Conservation (phyloP, 2,113 vertebrate species). For the Phyllostomus discolor region DNA sequence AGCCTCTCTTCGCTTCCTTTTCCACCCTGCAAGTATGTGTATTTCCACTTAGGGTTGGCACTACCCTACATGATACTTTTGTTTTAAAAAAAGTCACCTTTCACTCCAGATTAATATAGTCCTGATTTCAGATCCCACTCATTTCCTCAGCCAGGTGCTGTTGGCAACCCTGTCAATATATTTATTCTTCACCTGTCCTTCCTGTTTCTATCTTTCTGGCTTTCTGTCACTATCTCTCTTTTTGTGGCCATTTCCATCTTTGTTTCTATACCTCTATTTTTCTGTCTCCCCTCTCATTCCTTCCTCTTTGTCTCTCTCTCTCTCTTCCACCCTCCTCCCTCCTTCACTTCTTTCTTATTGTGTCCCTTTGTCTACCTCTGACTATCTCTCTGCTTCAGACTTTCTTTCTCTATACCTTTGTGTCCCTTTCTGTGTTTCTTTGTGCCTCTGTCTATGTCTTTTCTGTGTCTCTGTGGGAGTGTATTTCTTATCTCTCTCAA, state of each 20-base stretch:
- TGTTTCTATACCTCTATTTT: not conserved
- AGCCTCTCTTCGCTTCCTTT: not conserved
- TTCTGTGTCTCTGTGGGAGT: not conserved
- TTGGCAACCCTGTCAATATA: not conserved
- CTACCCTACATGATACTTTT: not conserved
- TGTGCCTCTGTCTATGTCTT: not conserved
- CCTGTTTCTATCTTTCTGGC: not conserved
- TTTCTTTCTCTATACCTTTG: not conserved
- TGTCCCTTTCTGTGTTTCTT: not conserved
- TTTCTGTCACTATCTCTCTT: not conserved
- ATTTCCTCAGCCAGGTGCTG: not conserved
- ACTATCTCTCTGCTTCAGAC: not conserved
- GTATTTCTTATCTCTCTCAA: constrained; percentile 1
- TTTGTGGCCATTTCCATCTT: not conserved
- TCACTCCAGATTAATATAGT: not conserved
- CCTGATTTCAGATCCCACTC: not conserved
- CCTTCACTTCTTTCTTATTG: not conserved
- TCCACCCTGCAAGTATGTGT: not conserved
- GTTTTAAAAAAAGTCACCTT: not conserved
- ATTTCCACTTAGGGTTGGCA: not conserved
- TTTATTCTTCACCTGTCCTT: not conserved
- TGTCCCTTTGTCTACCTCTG: not conserved
- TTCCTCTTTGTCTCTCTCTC: not conserved
- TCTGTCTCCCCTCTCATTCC: not conserved
- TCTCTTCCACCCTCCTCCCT: not conserved